Evolutionary conservation across 2,797 vertebrate genomes (phyloP).

Genomic region (Lindbergichthys nudifrons): DNA sequence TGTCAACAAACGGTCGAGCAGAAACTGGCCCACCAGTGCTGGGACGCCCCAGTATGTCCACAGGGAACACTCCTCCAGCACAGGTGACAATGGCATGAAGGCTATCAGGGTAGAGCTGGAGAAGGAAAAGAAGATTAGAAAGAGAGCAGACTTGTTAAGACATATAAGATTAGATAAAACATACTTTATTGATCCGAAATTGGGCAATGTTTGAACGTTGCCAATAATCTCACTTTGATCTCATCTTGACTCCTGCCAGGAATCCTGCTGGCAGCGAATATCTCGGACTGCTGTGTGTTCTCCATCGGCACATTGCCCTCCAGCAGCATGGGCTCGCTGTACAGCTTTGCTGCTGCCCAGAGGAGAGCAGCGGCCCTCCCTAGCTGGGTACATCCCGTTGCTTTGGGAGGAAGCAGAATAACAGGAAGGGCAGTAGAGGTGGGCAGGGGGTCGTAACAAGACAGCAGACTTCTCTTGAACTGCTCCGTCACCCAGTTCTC

Average conservation of each 20-base stretch:
- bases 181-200: no score
- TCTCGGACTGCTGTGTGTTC: slow-evolving; percentile 84
- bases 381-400: slow-evolving; percentile 69
- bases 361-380: slow-evolving; percentile 80
- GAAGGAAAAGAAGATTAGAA: slow-evolving; percentile 19
- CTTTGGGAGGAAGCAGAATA: slow-evolving; percentile 77
- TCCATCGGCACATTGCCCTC: slow-evolving; percentile 80
- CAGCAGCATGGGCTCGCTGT: slow-evolving; percentile 80
- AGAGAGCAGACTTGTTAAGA: not conserved
- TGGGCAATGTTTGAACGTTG: not conserved
- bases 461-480: slow-evolving; percentile 83
- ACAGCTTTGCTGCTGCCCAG: slow-evolving; percentile 84
- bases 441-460: slow-evolving; percentile 78
- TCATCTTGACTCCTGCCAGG: slow-evolving; percentile 81
- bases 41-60: slow-evolving; percentile 79
- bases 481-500: slow-evolving; percentile 87
- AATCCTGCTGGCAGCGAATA: slow-evolving; percentile 83
- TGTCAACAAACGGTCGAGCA: slow-evolving; percentile 75
- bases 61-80: slow-evolving; percentile 78
- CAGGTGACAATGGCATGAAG: slow-evolving; percentile 83
- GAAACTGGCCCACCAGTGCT: slow-evolving; percentile 57
- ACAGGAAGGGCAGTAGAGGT: slow-evolving; percentile 82
- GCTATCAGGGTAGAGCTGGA: slow-evolving; percentile 84
- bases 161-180: not conserved
- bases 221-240: slow-evolving; percentile 77